phyloP scores from a whole-genome alignment of 2,797 vertebrate species.

The Oryzias sinensis region DNA sequence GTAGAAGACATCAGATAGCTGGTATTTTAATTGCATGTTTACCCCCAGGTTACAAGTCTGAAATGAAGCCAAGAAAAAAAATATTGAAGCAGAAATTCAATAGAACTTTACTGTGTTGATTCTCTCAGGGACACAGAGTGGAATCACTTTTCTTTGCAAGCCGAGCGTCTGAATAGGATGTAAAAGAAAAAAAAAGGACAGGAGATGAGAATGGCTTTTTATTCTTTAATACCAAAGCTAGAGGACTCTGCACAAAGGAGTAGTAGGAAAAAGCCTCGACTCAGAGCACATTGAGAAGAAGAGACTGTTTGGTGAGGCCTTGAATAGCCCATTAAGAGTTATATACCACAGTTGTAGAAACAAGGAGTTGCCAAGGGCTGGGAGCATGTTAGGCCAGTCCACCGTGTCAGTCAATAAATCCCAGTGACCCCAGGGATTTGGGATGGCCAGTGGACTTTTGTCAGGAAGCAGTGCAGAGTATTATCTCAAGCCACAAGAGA shows the following conservation, averaged over 20 bases:
- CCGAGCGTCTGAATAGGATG: conserved; percentile 61
- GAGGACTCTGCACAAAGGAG: conserved; percentile 43
- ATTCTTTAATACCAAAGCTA: conserved; percentile 65
- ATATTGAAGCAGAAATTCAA: conserved; percentile 70
- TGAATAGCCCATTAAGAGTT: conserved; percentile 59
- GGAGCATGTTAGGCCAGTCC: conserved; percentile 38
- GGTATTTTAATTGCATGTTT: conserved; percentile 81
- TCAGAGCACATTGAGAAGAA: conserved; percentile 47
- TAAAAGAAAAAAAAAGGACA: conserved; percentile 60
- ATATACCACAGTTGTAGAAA: conserved; percentile 52
- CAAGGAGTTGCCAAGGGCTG: conserved; percentile 35
- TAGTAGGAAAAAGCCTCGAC: conserved; percentile 37
- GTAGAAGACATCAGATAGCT: conserved; percentile 62
- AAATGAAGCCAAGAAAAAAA: conserved; percentile 72
- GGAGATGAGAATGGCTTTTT: conserved; percentile 65
- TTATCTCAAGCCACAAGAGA: conserved; percentile 44
- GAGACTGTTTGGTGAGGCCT: conserved; percentile 61
- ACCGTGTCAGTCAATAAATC: conserved; percentile 51
- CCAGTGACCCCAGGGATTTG: conserved; percentile 55
- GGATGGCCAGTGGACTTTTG: conserved; percentile 41
- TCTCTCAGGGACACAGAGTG: conserved; percentile 73
- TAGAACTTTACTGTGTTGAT: conserved; percentile 70
- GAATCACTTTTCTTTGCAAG: conserved; percentile 75
- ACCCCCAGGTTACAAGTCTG: conserved; percentile 76
- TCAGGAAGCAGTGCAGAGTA: conserved; percentile 35